A percentile compares a stretch with the other conserved stretches of the same genome.
These are phyloP conservation scores for Panagrolaimus sp. DNA, from an alignment of 1,140 invertebrate species.

Conservation along the genomic window DNA sequence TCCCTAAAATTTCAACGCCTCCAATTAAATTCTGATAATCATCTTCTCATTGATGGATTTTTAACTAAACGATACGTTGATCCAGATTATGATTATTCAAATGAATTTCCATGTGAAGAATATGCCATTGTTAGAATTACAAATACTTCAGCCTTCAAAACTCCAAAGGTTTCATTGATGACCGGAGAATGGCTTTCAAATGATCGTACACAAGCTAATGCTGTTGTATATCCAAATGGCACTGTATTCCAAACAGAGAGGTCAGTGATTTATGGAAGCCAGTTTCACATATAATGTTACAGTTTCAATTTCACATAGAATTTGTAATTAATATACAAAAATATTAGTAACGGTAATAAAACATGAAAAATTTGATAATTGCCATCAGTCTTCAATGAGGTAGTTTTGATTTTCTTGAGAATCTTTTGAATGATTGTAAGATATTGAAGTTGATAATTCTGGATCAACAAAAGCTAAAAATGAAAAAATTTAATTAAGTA, in stretches of 20 bases:
- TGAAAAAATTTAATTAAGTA: no score
- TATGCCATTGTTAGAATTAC: conserved; percentile 6
- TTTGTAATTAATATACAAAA: no score
- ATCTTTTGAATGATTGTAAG: no score
- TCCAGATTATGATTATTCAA: background rate
- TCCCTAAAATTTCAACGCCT: conserved; percentile 5
- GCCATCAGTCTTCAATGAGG: no score
- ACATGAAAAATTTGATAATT: no score
- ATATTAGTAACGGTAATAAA: no score
- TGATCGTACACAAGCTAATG: background rate
- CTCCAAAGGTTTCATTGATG: conserved; percentile 10
- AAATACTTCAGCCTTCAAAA: background rate
- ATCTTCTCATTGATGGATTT: conserved; percentile 4
- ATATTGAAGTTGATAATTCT: no score
- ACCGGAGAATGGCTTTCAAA: conserved; percentile 2
- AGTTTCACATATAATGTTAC: no score
- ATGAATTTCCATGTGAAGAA: background rate
- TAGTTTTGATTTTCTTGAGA: no score
- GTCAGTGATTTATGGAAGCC: background rate
- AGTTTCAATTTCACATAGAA: no score
- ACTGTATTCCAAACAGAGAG: background rate
- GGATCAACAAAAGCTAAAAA: no score
- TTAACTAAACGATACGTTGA: background rate
- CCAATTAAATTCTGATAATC: background rate
- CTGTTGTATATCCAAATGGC: conserved; percentile 4